Conservation (phyloP, 35 echinoderm and acorn worm genomes). For the Stichopus chloronotus region DNA sequence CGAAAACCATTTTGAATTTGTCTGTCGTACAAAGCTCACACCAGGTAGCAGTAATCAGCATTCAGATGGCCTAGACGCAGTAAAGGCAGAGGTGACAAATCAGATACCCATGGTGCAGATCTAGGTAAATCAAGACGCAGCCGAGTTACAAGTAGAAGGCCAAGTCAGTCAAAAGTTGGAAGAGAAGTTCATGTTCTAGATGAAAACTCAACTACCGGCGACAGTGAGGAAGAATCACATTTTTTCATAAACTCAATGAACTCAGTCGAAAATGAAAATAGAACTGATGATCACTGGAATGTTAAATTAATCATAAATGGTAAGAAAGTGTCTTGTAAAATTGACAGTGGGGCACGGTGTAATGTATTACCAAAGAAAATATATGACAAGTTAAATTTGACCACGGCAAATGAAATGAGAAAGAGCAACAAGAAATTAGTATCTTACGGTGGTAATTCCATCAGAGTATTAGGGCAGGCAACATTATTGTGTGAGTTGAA, state of each 20-base stretch:
- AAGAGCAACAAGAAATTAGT: not conserved
- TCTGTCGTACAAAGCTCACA: not conserved
- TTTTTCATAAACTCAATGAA: too few species aligned
- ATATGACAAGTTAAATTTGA: not conserved
- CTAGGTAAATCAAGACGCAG: too few species aligned
- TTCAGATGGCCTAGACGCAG: too few species aligned
- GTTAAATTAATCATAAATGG: not conserved
- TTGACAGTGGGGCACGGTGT: not conserved
- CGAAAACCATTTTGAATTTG: not conserved
- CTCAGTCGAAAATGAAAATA: not conserved
- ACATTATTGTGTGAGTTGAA: not conserved
- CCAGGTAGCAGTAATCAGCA: not conserved
- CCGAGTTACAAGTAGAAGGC: too few species aligned
- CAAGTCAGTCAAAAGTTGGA: too few species aligned
- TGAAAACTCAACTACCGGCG: too few species aligned
- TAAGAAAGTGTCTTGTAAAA: not conserved
- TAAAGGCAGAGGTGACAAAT: too few species aligned
- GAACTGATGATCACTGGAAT: not conserved
- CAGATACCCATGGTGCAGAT: too few species aligned
- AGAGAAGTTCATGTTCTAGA: too few species aligned
- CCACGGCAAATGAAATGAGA: not conserved
- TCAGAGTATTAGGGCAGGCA: conserved; percentile 6
- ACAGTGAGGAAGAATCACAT: too few species aligned
- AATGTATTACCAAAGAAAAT: not conserved
- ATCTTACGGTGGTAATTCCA: not conserved